Base-by-base conservation (phyloP, 2,797 vertebrate species). In the Argyrosomus regius region DNA sequence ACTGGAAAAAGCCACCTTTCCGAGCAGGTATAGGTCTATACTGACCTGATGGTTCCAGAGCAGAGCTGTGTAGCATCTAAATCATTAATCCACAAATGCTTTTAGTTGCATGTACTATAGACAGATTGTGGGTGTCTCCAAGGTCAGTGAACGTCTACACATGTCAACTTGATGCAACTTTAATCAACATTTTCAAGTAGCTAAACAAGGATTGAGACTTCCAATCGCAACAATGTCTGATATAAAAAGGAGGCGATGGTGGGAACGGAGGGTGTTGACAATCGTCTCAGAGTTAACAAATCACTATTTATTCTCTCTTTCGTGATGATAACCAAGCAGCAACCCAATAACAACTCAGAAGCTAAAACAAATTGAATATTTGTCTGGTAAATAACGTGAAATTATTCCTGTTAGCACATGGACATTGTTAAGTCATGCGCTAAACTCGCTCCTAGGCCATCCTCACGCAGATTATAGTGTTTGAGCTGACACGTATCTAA, bases 81-180 rank as follows among this genome's bases (percentile, higher is more conserved):
- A 94, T 93, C 77, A 93, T 92, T 94, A 60, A 91, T 90, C 73
- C 20, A n/a, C 54, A 75, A 84, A 91, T 67, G 71, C 87, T 87
- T 91, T 93, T 80, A 90, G 80, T 59, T 9, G 39, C 69, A 76
- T 78, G 60, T 76, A 28, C 58, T n/a, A n/a, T 20, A 31, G 58
- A 10, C 31, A 71, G 13, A 65, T 59, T 65, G n/a, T 28, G n/a
- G 75, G 20, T 63, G 50, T 67, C 39, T 77, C 48, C 48, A 72
- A 72, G 66, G 67, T 78, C 20, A 63, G 66, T 11, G 28, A 54
- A 75, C 53, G 71, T 81, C 24, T 68, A 69, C 60, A 84, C 54
- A 64, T 62, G 72, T 80, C 77, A 81, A 71, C 72, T 69, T 31
- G 31, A 71, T 83, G 65, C 54, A 86, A 46, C 65, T 84, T 87